Evolutionary conservation across 2,797 vertebrate species (phyloP), one percentile per base, ranked within the genome.

Genomic region (Aselliscus stoliczkanus): DNA sequence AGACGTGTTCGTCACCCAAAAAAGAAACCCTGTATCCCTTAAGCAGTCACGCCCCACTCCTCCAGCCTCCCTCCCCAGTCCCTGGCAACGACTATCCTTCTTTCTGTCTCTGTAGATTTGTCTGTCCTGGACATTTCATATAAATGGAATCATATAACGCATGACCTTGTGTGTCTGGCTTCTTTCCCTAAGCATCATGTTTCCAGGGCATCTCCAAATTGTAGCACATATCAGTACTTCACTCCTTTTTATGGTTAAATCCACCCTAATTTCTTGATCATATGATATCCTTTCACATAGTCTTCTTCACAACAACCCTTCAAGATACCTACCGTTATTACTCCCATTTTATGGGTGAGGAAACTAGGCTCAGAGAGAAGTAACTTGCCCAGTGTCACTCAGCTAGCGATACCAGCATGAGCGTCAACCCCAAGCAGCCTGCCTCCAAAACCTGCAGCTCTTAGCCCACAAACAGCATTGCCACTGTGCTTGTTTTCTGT

Each of bases 351-450:
- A 65, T 23, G 31, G 70, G n/a, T 9, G 4, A 79, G 20, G 44
- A 88, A 50, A 73, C 92, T 37, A 69, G 80, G 50, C 85, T 39
- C 31, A 50, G 54, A n/a, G 37, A 73, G 62, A n/a, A 72, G 39
- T 52, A 8, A n/a, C 70, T 94, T n/a, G 25, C 39, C 60, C 27
- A 20, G 56, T 2, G 1, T 82, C 67, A 1, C 65, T 84, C 25
- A 39, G 65, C 23, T n/a, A 27, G 23, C 25, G 29, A 52, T 25
- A 12, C 39, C 29, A 67, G 65, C 62, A 3, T 1, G 9, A 29
- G 18, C 13, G 0, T 67, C n/a, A 50, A 34, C 52, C n/a, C 52
- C 69, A 75, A 62, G n/a, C 54, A 20, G 72, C 34, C 81, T 52
- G 58, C 23, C 44, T 88, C 27, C 37, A 47, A n/a, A 20, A n/a